These are phyloP conservation scores for Pungitius pungitius DNA, from an alignment of 2,113 vertebrate genomes.

Conservation along the genomic window DNA sequence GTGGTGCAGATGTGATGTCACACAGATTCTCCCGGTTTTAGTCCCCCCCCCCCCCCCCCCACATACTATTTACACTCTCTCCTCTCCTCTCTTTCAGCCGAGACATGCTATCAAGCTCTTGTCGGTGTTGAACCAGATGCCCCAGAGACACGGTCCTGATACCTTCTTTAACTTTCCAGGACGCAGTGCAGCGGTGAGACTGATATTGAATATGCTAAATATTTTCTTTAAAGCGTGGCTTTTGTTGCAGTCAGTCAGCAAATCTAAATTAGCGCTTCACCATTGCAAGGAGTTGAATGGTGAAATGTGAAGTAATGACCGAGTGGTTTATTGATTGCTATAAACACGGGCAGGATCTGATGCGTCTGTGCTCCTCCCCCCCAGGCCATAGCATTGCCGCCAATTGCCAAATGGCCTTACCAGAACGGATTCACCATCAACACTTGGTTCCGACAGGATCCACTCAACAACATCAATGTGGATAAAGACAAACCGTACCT, in stretches of 20 bases:
- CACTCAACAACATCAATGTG: slow-evolving; percentile 99
- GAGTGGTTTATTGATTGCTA: slow-evolving; percentile 19
- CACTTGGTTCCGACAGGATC: slow-evolving; percentile 99
- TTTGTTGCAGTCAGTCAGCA: slow-evolving; percentile 24
- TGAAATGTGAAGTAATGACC: slow-evolving; percentile 17
- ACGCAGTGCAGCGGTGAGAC: slow-evolving; percentile 97
- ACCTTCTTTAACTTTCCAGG: slow-evolving; percentile 99
- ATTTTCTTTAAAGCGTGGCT: background rate
- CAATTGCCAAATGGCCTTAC: slow-evolving; percentile 99
- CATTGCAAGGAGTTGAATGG: background rate
- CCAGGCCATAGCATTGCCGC: slow-evolving; percentile 97
- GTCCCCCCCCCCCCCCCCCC: slow-evolving; percentile 11
- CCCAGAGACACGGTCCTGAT: slow-evolving; percentile 99
- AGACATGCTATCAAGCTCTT: slow-evolving; percentile 97
- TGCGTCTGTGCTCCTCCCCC: slow-evolving; percentile 22
- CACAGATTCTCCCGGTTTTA: background rate
- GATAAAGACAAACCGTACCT: slow-evolving; percentile 99
- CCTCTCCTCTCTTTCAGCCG: slow-evolving; percentile 80
- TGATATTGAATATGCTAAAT: background rate
- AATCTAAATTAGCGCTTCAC: slow-evolving; percentile 13
- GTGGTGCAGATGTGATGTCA: slow-evolving; percentile 65
- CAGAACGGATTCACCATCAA: slow-evolving; percentile 99
- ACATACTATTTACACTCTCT: slow-evolving; percentile 23
- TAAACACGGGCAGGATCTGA: background rate
- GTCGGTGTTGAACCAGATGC: slow-evolving; percentile 99